Conservation (phyloP, 2,797 vertebrate genomes). For the Morus bassanus region DNA sequence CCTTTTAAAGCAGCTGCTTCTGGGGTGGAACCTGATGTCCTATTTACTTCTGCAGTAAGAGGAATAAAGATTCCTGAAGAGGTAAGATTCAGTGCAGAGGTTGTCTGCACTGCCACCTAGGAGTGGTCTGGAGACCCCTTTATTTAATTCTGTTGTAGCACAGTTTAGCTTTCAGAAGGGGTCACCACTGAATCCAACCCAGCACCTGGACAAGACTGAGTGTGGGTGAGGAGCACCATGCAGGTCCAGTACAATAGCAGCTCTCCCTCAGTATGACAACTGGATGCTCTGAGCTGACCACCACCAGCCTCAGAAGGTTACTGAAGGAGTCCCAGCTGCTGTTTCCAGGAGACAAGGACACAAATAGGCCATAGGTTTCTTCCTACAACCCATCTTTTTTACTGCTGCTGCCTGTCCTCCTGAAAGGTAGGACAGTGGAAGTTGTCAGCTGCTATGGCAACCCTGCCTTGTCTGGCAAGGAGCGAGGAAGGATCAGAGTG, state of each 20-base stretch:
- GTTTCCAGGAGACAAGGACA: neutral
- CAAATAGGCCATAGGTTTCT: neutral
- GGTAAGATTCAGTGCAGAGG: rapidly evolving
- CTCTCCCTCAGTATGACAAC: rapidly evolving
- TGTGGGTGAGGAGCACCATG: neutral
- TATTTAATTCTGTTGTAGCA: neutral
- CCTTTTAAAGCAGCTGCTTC: neutral
- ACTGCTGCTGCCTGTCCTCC: neutral
- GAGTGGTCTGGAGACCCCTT: neutral
- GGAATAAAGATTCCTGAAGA: neutral
- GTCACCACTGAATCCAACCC: neutral
- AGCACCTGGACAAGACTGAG: neutral
- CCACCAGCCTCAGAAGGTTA: neutral
- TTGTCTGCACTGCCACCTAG: neutral
- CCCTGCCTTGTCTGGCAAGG: neutral
- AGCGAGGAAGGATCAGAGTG: neutral
- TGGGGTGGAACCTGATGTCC: neutral
- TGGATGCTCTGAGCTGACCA: neutral
- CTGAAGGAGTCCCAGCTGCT: neutral
- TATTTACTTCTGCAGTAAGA: neutral
- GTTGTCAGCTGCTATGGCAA: conserved; percentile 63
- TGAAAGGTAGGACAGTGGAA: neutral
- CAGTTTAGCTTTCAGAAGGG: neutral
- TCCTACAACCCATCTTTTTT: neutral
- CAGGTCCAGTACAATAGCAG: neutral